phyloP scores from a whole-genome alignment of 2,888 invertebrate species.

The Gerris lacustris region DNA sequence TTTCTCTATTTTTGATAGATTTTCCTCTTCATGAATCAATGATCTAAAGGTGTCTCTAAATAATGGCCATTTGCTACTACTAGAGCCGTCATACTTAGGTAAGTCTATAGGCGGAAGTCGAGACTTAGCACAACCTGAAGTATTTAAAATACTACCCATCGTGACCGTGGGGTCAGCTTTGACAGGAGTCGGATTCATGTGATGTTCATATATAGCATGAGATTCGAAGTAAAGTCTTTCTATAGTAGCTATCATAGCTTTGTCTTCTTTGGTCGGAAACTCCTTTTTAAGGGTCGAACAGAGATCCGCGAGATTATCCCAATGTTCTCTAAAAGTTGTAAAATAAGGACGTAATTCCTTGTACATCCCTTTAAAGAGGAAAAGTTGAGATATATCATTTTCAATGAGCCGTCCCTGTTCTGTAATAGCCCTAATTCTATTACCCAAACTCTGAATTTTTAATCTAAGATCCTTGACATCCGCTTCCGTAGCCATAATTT shows the following conservation, averaged over 20 bases:
- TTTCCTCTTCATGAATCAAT: background rate
- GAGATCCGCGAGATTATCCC: background rate
- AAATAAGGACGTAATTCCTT: background rate
- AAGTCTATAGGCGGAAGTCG: background rate
- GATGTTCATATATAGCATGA: background rate
- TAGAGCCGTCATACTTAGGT: background rate
- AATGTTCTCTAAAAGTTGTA: background rate
- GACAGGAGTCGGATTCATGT: background rate
- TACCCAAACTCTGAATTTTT: background rate
- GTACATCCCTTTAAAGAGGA: background rate
- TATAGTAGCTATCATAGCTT: background rate
- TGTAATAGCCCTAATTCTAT: background rate
- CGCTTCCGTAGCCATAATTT: background rate
- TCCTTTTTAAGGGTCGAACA: background rate
- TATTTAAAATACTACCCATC: no score
- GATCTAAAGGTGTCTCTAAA: background rate
- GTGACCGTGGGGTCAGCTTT: no score
- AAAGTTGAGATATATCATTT: background rate
- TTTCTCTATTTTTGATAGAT: background rate
- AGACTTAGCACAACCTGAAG: background rate
- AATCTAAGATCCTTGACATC: background rate
- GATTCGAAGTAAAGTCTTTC: background rate
- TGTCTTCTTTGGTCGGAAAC: background rate
- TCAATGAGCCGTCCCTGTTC: background rate
- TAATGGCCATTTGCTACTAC: background rate